Base-by-base conservation (phyloP, 2,797 vertebrate species). In the Gouania willdenowi region DNA sequence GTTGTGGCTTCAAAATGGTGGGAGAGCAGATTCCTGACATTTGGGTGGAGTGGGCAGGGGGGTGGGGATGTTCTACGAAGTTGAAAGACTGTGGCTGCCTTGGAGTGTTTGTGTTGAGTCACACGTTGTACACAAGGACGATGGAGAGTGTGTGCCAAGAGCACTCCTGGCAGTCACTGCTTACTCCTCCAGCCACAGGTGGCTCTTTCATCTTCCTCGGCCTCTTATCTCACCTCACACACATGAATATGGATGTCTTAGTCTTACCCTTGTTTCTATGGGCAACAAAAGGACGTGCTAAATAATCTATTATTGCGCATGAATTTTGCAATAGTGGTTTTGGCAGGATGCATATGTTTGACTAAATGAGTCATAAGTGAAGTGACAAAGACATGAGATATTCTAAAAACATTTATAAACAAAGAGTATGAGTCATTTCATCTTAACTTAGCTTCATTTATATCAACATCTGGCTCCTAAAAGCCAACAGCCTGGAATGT, bases 151-250 rank as follows among this genome's bases (percentile, higher is more conserved):
- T 2, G 12, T 51, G 58, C 54, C 23, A 61, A 60, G 61, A 67
- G 26, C 7, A 10, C 56, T 53, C 41, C 61, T 58, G 26, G 30
- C 52, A 26, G 48, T 57, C 59, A 51, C 28, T 46, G 46, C 60
- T 41, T 69, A 66, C 79, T 80, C 77, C 79, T 82, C 82, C 80
- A 78, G 78, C 68, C 75, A 74, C 84, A 86, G 84, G 83, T 87
- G 80, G 53, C 56, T 65, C 79, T 81, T 86, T 87, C 77, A 85
- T 85, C 82, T 78, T 25, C 37, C 28, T 25, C 48, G 41, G 32
- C 51, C 51, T 68, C 57, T 47, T 41, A 63, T 66, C 66, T 71
- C 14, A 12, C 42, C 58, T 8, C 20, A 32, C 31, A 15, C 44
- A 63, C 61, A 77, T 82, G 75, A 86, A 85, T 84, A 85, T 81